Evolutionary conservation across 2,113 vertebrate genomes (phyloP).

Genomic region (Brachyhypopomus gauderio): DNA sequence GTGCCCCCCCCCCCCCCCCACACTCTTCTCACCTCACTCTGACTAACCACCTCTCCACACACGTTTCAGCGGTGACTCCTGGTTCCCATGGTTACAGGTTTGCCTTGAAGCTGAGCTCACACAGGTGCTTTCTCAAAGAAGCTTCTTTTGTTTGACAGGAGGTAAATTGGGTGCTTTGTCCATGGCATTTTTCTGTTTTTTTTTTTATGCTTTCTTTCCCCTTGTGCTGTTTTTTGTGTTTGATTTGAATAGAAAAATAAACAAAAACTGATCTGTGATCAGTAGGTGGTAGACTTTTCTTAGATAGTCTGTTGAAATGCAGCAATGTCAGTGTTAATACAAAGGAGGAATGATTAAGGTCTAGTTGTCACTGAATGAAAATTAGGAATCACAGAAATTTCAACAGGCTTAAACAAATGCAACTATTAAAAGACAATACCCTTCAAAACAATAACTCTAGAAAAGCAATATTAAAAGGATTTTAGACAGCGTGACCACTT

Average conservation of each 20-base stretch:
- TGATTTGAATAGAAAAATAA: not conserved
- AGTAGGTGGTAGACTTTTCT: not conserved
- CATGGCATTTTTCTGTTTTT: not conserved
- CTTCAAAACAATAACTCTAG: not conserved
- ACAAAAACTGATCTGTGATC: conserved; percentile 10
- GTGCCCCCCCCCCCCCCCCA: not conserved
- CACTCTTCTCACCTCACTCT: not conserved
- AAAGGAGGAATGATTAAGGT: not conserved
- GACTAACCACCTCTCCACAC: not conserved
- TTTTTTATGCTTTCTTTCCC: not conserved
- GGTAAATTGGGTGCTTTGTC: conserved; percentile 3
- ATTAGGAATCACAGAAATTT: conserved; percentile 1
- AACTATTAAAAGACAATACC: conserved; percentile 29
- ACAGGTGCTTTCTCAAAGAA: conserved; percentile 12
- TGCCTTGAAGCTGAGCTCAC: conserved; percentile 2
- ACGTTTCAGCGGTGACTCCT: not conserved
- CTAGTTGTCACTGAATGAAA: conserved; percentile 3
- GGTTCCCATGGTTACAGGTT: conserved; percentile 29
- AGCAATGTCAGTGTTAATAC: not conserved
- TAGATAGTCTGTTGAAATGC: not conserved
- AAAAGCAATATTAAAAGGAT: not conserved
- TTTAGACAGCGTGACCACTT: not conserved
- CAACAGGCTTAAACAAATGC: conserved; percentile 23
- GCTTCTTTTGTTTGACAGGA: conserved; percentile 30
- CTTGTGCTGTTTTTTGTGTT: not conserved